Evolutionary conservation across 2,797 vertebrate genomes (phyloP).

Genomic region (Luscinia luscinia): DNA sequence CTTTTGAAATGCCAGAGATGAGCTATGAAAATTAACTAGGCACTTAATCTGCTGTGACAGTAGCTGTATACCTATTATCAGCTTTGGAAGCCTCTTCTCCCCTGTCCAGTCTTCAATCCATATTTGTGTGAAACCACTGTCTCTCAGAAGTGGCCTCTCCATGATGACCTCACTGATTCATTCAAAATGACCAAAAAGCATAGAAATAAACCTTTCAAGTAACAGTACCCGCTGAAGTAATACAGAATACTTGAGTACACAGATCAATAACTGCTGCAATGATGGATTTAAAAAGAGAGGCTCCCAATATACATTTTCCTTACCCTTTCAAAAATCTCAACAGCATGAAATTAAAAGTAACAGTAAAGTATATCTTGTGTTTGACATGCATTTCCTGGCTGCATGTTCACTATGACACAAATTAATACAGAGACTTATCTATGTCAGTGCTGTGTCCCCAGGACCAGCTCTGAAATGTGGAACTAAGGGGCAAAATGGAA

Average conservation of each 20-base stretch:
- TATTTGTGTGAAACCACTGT: background rate
- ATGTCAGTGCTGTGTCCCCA: background rate
- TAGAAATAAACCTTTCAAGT: background rate
- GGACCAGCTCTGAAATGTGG: background rate
- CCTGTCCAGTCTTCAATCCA: background rate
- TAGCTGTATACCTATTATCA: background rate
- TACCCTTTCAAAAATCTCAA: slow-evolving; percentile 3
- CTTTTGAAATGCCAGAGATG: background rate
- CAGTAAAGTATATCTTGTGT: background rate
- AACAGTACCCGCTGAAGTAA: background rate
- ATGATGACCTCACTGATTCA: background rate
- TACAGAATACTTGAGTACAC: background rate
- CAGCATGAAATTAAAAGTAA: background rate
- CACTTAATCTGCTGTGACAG: background rate
- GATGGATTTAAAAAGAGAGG: background rate
- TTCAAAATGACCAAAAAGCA: background rate
- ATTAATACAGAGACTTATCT: background rate
- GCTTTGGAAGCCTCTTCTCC: background rate
- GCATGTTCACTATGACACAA: background rate
- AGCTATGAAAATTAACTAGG: background rate
- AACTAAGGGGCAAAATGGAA: background rate
- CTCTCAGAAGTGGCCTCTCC: background rate
- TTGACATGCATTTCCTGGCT: background rate
- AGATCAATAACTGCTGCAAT: background rate
- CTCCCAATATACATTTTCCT: background rate